Evolutionary conservation across 2,888 invertebrate genomes (phyloP).

Genomic region (Endomychus coccineus): DNA sequence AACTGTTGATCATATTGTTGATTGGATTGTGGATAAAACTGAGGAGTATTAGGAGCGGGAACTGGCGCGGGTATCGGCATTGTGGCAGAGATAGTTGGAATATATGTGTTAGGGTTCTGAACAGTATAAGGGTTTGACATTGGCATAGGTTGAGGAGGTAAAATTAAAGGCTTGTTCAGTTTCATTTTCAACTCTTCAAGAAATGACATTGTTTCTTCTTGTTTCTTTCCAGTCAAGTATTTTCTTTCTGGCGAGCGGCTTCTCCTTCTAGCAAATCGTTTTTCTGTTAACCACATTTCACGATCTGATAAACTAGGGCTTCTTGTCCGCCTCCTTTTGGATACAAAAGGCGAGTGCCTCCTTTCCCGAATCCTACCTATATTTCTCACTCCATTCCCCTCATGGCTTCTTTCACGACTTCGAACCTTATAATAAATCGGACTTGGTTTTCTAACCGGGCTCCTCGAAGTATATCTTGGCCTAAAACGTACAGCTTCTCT

Average conservation of each 20-base stretch:
- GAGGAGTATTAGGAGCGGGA: conserved; percentile 24
- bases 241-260: conserved; percentile 13
- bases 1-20: conserved; percentile 36
- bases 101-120: neutral
- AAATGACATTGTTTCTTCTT: conserved; percentile 33
- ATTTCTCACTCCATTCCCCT: conserved; percentile 4
- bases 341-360: no score
- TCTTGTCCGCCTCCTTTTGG: conserved; percentile 15
- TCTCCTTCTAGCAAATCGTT: no score
- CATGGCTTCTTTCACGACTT: conserved; percentile 2
- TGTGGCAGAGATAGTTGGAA: neutral
- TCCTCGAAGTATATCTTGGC: conserved; percentile 7
- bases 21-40: conserved; percentile 8
- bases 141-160: neutral
- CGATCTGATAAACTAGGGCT: conserved; percentile 10
- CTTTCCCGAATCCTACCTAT: conserved; percentile 10
- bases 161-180: conserved; percentile 3
- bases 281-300: conserved; percentile 12
- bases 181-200: conserved; percentile 36
- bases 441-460: conserved; percentile 2
- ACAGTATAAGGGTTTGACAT: neutral
- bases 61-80: conserved; percentile 18
- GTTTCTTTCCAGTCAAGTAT: conserved; percentile 15
- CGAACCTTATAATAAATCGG: conserved; percentile 1
- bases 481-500: no score